A percentile compares a stretch with the other conserved stretches of the same genome.
Evolutionary conservation across 92 coral and sea anemone genomes (phyloP).

Genomic region (Zoanthus gigantus): DNA sequence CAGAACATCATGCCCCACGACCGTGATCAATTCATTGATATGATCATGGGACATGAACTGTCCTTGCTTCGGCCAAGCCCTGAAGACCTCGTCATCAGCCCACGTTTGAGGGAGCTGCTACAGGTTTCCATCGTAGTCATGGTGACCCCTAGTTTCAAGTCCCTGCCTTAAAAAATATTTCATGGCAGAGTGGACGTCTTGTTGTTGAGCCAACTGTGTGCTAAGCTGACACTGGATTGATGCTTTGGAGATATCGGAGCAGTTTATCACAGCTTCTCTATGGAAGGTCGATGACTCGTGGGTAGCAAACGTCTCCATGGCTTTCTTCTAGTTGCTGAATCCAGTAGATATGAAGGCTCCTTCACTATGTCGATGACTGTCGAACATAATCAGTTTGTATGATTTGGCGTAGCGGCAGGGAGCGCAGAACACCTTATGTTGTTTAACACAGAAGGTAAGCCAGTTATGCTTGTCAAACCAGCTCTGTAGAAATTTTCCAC

Average conservation of each 20-base stretch:
- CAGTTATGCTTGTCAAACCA: background rate
- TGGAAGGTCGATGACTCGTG: background rate
- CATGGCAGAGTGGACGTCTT: background rate
- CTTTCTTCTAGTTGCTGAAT: background rate
- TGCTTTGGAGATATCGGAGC: background rate
- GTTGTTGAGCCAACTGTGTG: constrained; percentile 1
- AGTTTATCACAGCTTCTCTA: background rate
- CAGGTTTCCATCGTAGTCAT: background rate
- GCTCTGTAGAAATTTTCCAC: background rate
- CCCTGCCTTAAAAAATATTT: background rate
- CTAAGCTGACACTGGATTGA: background rate
- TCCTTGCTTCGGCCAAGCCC: background rate
- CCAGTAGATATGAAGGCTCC: background rate
- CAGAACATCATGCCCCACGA: background rate
- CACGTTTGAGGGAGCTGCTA: background rate
- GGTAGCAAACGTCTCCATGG: background rate
- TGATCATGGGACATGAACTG: constrained; percentile 1
- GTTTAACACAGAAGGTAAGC: background rate
- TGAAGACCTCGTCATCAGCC: background rate
- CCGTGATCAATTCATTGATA: background rate
- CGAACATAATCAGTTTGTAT: background rate
- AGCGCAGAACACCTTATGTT: background rate
- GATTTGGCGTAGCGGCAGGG: background rate
- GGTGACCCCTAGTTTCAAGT: background rate
- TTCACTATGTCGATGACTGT: background rate